phyloP scores from a whole-genome alignment of 2,113 vertebrate genomes.

The Dicerorhinus sumatrensis region DNA sequence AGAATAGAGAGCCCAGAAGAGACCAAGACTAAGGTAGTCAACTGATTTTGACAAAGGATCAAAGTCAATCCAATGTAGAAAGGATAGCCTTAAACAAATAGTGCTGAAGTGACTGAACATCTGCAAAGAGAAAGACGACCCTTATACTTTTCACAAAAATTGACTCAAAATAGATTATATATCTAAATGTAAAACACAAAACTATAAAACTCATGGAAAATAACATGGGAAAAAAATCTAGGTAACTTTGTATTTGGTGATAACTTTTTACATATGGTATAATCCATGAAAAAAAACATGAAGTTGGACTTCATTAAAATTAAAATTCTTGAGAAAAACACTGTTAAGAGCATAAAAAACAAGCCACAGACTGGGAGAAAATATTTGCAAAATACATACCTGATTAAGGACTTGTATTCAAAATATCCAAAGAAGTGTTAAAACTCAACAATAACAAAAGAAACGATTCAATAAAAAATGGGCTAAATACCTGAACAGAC shows the following conservation, averaged over 20 bases:
- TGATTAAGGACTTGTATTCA: neutral
- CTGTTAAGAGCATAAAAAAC: neutral
- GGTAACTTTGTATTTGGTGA: neutral
- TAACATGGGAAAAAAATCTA: neutral
- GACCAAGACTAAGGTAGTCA: neutral
- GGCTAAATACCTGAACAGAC: neutral
- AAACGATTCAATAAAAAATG: neutral
- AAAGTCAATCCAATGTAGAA: neutral
- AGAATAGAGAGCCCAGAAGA: neutral
- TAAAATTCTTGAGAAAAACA: neutral
- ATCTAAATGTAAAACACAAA: neutral
- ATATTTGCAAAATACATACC: neutral
- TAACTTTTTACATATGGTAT: neutral
- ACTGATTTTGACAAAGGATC: neutral
- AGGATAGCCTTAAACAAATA: neutral
- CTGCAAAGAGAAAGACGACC: neutral
- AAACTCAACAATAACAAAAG: neutral
- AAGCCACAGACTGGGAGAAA: neutral
- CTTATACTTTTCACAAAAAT: neutral
- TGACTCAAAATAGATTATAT: neutral
- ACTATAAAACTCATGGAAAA: neutral
- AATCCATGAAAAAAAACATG: neutral
- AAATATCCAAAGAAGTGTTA: neutral
- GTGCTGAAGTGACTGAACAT: neutral
- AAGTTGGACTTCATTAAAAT: constrained; percentile 6